Conservation (phyloP, 92 coral and sea anemone genomes). For the Phymanthus crucifer region DNA sequence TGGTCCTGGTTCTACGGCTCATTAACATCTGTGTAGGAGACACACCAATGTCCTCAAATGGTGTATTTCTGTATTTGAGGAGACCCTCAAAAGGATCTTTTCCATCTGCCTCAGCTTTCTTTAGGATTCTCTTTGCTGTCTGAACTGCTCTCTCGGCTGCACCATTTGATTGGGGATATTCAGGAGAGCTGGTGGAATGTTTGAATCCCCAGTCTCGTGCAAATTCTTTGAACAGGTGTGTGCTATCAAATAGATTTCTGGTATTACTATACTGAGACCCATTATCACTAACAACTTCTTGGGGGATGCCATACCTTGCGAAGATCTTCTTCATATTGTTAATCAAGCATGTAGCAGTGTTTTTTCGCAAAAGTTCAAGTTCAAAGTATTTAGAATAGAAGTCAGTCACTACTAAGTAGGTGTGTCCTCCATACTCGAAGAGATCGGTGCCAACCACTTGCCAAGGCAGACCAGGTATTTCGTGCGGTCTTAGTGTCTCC, state of each 20-base stretch:
- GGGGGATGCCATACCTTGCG: too few relatives aligned
- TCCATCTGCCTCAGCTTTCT: slow-evolving; percentile 38
- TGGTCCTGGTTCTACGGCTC: slow-evolving; percentile 36
- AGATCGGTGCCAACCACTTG: too few relatives aligned
- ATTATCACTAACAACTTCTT: too few relatives aligned
- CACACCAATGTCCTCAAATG: slow-evolving; percentile 42
- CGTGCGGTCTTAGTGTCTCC: slow-evolving; percentile 45
- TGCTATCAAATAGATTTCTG: background rate
- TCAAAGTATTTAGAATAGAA: too few relatives aligned
- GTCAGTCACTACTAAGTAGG: too few relatives aligned
- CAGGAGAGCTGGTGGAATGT: slow-evolving; percentile 37
- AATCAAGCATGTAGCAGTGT: too few relatives aligned
- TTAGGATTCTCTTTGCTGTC: slow-evolving; percentile 46
- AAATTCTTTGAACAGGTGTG: background rate
- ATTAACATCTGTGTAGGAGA: slow-evolving; percentile 42
- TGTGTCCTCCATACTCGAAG: too few relatives aligned
- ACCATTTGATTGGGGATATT: slow-evolving; percentile 53
- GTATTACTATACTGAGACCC: background rate
- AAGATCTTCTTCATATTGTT: too few relatives aligned
- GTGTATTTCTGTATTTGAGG: slow-evolving; percentile 44
- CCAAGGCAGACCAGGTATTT: too few relatives aligned
- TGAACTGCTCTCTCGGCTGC: slow-evolving; percentile 54
- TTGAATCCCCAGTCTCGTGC: background rate
- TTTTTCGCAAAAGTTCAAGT: too few relatives aligned
- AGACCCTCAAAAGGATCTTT: slow-evolving; percentile 45